Evolutionary conservation across 2,888 invertebrate species (phyloP).

Genomic region (Leptopilina syphax): DNA sequence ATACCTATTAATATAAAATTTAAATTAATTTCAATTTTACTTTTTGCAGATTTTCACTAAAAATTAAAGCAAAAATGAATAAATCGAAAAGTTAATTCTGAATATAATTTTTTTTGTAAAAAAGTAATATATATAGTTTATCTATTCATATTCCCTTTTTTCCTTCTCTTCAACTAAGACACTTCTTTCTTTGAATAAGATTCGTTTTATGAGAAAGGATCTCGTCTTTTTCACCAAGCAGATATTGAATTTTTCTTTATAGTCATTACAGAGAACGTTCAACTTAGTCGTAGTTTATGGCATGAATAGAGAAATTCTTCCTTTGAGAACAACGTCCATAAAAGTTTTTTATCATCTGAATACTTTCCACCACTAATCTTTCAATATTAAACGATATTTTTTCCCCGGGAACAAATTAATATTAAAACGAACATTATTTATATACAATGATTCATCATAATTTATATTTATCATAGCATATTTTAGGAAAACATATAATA

Average conservation of each 20-base stretch:
- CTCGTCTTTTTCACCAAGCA: slow-evolving; percentile 3
- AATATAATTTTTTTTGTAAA: neutral
- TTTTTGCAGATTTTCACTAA: too few relatives aligned
- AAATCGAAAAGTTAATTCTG: neutral
- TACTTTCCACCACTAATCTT: too few relatives aligned
- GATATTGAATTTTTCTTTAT: slow-evolving; percentile 12
- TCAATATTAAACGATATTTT: too few relatives aligned
- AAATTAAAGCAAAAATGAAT: too few relatives aligned
- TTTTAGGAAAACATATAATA: too few relatives aligned
- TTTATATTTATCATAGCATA: too few relatives aligned
- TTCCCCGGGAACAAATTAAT: too few relatives aligned
- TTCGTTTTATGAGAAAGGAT: slow-evolving; percentile 4
- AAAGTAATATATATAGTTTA: neutral
- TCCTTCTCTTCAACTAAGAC: neutral
- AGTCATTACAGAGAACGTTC: slow-evolving; percentile 8
- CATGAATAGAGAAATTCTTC: slow-evolving; percentile 11
- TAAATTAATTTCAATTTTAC: too few relatives aligned
- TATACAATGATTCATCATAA: too few relatives aligned
- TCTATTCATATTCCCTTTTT: neutral
- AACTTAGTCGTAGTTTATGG: slow-evolving; percentile 11
- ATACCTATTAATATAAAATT: too few relatives aligned
- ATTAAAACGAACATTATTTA: too few relatives aligned
- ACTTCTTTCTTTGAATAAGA: slow-evolving; percentile 8
- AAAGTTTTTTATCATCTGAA: neutral
- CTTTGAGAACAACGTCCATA: neutral